Base-by-base conservation (phyloP, 2,888 invertebrate species). In the Sclerodermus sp. region DNA sequence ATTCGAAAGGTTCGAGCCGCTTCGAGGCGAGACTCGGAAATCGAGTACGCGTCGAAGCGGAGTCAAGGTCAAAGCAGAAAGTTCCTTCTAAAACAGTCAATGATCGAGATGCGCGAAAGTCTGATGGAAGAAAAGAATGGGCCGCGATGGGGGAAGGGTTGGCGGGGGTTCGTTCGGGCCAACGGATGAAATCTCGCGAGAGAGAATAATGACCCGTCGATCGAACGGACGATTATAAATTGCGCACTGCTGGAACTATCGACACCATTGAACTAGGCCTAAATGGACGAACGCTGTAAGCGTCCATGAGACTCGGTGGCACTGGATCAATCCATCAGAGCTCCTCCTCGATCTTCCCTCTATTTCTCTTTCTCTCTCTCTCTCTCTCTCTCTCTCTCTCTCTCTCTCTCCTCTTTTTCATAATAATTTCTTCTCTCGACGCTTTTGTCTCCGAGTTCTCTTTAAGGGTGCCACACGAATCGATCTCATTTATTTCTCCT, bases 141-240 rank as follows among this genome's bases (percentile, higher is more conserved):
- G 3, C 8, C 8, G 3, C 8, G 3, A 8, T 15, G 49, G 29
- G 18, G 34, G 34, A 46, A 46, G 31, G 38, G 50, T 38, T 41
- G 41, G 36, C 15, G 17, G 23, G 42, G 44, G 44, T 49, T 49
- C 49, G 40, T 51, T 34, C 6, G 12, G 12, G 4, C 6, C 6
- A 13, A 23, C 51, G 51, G 17, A 45, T 54, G 54, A 54, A 54
- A 54, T 53, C 54, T 48, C 48, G 48, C 54, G 54, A 45, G 48
- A 54, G 54, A 54, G 47, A 54, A 54, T 54, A 54, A 54, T 53
- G 54, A 54, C 54, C 52, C 52, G 51, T 51, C 53, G 51, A 53
- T 51, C 39, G 41, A 44, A 44, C 48, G 47, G 45, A 39, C 47
- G 47, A 51, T 47, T 49, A 49, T 49, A 52, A 52, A 52, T 49